phyloP scores from a whole-genome alignment of 23 tunicate genomes.

The Phallusia fumigata region DNA sequence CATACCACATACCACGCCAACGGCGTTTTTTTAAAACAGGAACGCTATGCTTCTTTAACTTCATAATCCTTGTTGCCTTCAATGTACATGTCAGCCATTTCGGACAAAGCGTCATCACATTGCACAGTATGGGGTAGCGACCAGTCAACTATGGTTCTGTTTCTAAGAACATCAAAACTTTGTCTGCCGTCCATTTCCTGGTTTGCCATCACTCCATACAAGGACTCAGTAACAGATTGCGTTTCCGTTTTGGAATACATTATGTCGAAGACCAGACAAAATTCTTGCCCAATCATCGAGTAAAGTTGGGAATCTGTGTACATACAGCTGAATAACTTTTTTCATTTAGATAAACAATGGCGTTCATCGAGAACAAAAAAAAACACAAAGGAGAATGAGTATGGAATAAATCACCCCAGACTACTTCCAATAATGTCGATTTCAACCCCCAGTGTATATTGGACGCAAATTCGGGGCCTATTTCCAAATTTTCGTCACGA shows the following conservation, averaged over 20 bases:
- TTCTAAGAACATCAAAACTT: constrained; percentile 13
- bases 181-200: constrained; percentile 21
- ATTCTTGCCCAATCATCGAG: constrained; percentile 16
- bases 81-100: not conserved
- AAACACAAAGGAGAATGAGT: not conserved
- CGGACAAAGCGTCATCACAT: constrained; percentile 13
- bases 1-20: not conserved
- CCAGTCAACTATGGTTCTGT: constrained; percentile 11
- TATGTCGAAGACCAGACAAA: constrained; percentile 32
- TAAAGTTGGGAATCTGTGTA: constrained; percentile 14
- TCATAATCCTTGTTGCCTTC: constrained; percentile 19
- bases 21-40: constrained; percentile 8
- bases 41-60: constrained; percentile 1
- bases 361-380: not conserved
- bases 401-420: constrained; percentile 6
- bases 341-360: not conserved
- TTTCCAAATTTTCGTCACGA: no score
- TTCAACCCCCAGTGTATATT: constrained; percentile 20
- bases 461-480: no score
- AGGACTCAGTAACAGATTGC: constrained; percentile 24
- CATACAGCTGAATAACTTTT: not conserved
- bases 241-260: constrained; percentile 28
- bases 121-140: constrained; percentile 5
- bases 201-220: constrained; percentile 17
- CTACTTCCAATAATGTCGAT: constrained; percentile 17